Evolutionary conservation across 2,797 vertebrate species (phyloP).

Genomic region (Anolis apletophallus): DNA sequence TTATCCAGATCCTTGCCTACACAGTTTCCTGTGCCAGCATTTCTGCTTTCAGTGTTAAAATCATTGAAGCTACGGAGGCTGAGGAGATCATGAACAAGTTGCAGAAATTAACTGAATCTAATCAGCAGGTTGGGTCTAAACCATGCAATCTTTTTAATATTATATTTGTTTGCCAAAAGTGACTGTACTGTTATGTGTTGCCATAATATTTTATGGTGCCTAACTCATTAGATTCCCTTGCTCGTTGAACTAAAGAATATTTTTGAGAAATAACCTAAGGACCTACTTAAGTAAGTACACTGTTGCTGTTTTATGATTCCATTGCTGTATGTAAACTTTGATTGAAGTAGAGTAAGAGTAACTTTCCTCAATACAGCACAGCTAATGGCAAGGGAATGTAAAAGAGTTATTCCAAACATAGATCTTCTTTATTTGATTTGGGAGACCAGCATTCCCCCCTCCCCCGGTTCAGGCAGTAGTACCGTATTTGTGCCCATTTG

Average conservation of each 20-base stretch:
- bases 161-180: background rate
- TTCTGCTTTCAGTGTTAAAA: slow-evolving; percentile 86
- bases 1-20: slow-evolving; percentile 88
- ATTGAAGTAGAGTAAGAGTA: background rate
- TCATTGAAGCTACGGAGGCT: slow-evolving; percentile 86
- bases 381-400: too few relatives aligned
- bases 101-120: slow-evolving; percentile 85
- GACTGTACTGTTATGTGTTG: slow-evolving; percentile 8
- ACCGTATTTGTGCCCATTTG: too few relatives aligned
- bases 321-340: background rate
- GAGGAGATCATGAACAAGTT: slow-evolving; percentile 88
- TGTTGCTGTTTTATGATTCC: too few relatives aligned
- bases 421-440: too few relatives aligned
- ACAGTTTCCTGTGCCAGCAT: slow-evolving; percentile 86
- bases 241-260: too few relatives aligned
- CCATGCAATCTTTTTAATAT: background rate
- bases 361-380: background rate
- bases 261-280: background rate
- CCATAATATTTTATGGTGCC: background rate
- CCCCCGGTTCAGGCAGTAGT: too few relatives aligned
- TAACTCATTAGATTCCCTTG: too few relatives aligned
- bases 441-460: too few relatives aligned
- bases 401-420: too few relatives aligned
- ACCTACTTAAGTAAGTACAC: background rate
- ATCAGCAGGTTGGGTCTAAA: slow-evolving; percentile 87